Conservation (phyloP, 2,113 vertebrate species). For the Pandion haliaetus region DNA sequence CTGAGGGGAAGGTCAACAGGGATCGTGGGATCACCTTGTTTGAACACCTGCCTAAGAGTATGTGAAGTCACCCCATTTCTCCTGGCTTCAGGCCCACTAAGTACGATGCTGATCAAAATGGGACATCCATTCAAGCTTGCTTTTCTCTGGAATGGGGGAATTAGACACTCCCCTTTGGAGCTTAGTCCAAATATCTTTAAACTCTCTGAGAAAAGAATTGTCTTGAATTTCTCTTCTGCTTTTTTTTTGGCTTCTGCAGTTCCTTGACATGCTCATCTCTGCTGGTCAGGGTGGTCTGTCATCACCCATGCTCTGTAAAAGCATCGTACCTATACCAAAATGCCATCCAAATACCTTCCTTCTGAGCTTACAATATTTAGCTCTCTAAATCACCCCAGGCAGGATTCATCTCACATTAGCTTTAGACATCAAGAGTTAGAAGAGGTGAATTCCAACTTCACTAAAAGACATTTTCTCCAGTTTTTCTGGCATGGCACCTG, state of each 20-base stretch:
- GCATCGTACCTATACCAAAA: not conserved
- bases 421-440: not conserved
- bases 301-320: not conserved
- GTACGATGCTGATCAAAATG: accelerated
- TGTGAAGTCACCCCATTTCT: not conserved
- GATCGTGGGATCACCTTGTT: not conserved
- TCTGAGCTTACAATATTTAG: not conserved
- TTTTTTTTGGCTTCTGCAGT: not conserved
- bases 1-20: not conserved
- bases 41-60: not conserved
- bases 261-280: not conserved
- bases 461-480: not conserved
- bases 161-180: not conserved
- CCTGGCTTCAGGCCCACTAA: not conserved
- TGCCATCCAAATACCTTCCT: not conserved
- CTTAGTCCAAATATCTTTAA: not conserved
- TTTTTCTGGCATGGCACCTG: not conserved
- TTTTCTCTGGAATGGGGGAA: not conserved
- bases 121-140: not conserved
- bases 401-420: not conserved
- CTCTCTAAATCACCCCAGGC: not conserved
- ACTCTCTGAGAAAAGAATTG: not conserved
- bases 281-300: not conserved
- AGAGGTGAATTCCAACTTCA: not conserved
- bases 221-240: not conserved